Conservation (phyloP, 1,140 invertebrate species). For the Archivesica marissinica region DNA sequence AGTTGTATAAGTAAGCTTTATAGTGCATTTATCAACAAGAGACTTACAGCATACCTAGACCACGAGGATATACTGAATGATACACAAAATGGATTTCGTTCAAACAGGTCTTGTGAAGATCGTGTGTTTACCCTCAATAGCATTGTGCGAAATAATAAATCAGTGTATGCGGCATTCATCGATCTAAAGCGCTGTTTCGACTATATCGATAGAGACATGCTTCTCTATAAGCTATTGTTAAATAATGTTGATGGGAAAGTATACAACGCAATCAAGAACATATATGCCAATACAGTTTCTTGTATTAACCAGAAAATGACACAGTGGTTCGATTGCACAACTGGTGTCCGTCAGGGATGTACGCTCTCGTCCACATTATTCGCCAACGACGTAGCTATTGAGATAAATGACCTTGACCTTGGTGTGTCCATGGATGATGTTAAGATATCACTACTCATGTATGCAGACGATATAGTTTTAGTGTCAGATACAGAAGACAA, state of each 20-base stretch:
- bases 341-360: slow-evolving; percentile 8
- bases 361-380: slow-evolving; percentile 44
- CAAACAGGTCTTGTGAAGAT: slow-evolving; percentile 42
- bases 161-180: slow-evolving; percentile 11
- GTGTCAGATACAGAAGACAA: slow-evolving; percentile 38
- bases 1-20: slow-evolving; percentile 40
- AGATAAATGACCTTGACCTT: slow-evolving; percentile 52
- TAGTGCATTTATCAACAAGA: slow-evolving; percentile 26
- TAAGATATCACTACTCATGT: slow-evolving; percentile 51
- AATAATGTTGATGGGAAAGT: too few species aligned
- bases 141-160: slow-evolving; percentile 32
- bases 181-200: slow-evolving; percentile 5
- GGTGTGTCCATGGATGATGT: slow-evolving; percentile 35
- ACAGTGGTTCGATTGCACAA: slow-evolving; percentile 1
- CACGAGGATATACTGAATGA: slow-evolving; percentile 29
- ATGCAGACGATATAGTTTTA: slow-evolving; percentile 65
- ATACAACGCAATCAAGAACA: too few species aligned
- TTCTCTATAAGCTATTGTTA: too few species aligned
- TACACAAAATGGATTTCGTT: slow-evolving; percentile 48
- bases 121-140: slow-evolving; percentile 38
- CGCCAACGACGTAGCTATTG: slow-evolving; percentile 53
- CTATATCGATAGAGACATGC: too few species aligned
- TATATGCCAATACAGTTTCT: too few species aligned
- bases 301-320: not conserved
- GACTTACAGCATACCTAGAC: slow-evolving; percentile 40